phyloP scores from a whole-genome alignment of 2,888 invertebrate species.

The Vanessa cardui region DNA sequence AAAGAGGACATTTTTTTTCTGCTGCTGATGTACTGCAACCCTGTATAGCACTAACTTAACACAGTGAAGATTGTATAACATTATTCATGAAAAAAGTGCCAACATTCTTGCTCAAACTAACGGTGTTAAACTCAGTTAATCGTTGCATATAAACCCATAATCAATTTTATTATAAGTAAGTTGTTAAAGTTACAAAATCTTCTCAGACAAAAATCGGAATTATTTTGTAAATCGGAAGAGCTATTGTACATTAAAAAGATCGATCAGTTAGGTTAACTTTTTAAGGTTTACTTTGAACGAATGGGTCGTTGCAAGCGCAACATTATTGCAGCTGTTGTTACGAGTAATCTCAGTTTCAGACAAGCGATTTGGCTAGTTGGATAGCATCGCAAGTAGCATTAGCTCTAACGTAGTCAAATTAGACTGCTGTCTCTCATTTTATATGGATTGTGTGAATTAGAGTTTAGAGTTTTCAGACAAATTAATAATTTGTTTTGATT shows the following conservation, averaged over 20 bases:
- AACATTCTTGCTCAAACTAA: too few species aligned
- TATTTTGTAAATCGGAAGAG: too few species aligned
- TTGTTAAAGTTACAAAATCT: too few species aligned
- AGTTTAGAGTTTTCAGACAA: slow-evolving; percentile 14
- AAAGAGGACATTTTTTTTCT: too few species aligned
- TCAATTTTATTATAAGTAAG: too few species aligned
- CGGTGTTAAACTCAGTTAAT: too few species aligned
- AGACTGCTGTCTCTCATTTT: slow-evolving; percentile 32
- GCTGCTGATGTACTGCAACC: too few species aligned
- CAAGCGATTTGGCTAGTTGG: slow-evolving; percentile 29
- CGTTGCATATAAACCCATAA: too few species aligned
- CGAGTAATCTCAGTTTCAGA: slow-evolving; percentile 22
- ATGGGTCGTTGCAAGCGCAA: slow-evolving; percentile 4
- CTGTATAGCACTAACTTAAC: too few species aligned
- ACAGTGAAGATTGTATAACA: too few species aligned
- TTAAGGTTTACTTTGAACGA: neutral
- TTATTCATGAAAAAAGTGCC: too few species aligned
- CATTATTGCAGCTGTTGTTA: slow-evolving; percentile 3
- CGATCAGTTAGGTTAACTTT: slow-evolving; percentile 7
- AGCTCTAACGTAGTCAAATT: slow-evolving; percentile 32
- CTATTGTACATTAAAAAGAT: neutral
- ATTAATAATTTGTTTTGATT: slow-evolving; percentile 1
- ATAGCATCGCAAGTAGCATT: slow-evolving; percentile 23
- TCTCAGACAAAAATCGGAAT: too few species aligned
- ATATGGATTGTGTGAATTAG: slow-evolving; percentile 21